Conservation (phyloP, 2,113 vertebrate genomes). For the Albula goreensis region DNA sequence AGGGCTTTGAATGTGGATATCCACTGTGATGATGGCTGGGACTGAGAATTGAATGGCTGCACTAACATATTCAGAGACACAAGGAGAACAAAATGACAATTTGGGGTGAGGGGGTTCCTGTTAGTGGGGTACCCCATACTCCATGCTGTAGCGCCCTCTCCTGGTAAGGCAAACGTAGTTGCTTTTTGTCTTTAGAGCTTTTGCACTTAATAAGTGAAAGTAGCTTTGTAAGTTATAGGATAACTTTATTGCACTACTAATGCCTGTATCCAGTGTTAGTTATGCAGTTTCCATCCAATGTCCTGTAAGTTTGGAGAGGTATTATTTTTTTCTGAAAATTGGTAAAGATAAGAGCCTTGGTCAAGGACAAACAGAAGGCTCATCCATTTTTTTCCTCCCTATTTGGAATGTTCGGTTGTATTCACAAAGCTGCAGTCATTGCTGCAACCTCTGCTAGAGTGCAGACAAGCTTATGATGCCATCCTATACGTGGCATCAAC, state of each 20-base stretch:
- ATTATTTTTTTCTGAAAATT: not conserved
- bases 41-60: not conserved
- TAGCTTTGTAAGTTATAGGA: no score
- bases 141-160: not conserved
- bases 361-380: not conserved
- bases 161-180: not conserved
- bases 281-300: not conserved
- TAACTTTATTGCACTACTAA: no score
- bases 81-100: not conserved
- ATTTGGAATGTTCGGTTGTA: no score
- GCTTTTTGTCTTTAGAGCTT: not conserved
- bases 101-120: not conserved
- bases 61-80: not conserved
- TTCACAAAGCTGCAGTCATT: no score
- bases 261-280: not conserved
- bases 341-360: not conserved
- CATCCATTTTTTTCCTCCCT: no score
- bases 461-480: no score
- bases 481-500: no score
- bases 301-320: not conserved
- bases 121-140: not conserved
- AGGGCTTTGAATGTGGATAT: not conserved
- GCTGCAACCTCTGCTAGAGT: no score
- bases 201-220: not conserved
- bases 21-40: not conserved